Evolutionary conservation across 2,113 vertebrate species (phyloP), one percentile per base, ranked within the genome.

Genomic region (Arothron firmamentum): DNA sequence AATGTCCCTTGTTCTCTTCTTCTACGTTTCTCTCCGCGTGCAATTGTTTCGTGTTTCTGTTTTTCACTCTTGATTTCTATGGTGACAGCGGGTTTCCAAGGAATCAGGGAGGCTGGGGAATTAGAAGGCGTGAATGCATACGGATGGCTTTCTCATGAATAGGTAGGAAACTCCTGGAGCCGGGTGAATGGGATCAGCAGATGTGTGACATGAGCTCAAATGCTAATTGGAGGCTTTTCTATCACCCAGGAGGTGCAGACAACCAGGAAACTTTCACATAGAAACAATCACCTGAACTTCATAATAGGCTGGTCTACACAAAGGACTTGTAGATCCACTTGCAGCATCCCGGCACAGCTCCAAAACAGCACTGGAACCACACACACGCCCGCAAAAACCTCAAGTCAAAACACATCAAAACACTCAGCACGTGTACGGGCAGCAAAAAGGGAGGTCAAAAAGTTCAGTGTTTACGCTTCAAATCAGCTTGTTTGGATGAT

Each of bases 121-220:
- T 89, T 89, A 86, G 78, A 79, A 88, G 86, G 85, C 80, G 80
- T 85, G 85, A 91, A 88, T 74, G 83, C 71, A 68, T 79, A 88
- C 75, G 79, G 86, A 87, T 90, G 87, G 84, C 84, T 89, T 89
- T 91, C 87, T 91, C 90, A 87, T 88, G 85, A 88, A 90, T 87
- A 91, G 88, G 88, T 89, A 90, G 83, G 86, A 88, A 87, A 90
- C 84, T 91, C 85, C 85, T 81, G 78, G 77, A 86, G 85, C 77
- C 61, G 83, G 58, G 68, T 72, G 83, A 80, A 91, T 88, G 83
- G 87, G 78, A 88, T 90, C 85, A 84, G 70, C 88, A 90, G 89
- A 89, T 90, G 88, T 90, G 85, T 83, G 85, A 88, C 85, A 76
- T 81, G 83, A 83, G 74, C 63, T 75, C 79, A 74, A 76, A 47